Evolutionary conservation across 1,140 invertebrate species (phyloP).

Genomic region (Calliphora vicina): DNA sequence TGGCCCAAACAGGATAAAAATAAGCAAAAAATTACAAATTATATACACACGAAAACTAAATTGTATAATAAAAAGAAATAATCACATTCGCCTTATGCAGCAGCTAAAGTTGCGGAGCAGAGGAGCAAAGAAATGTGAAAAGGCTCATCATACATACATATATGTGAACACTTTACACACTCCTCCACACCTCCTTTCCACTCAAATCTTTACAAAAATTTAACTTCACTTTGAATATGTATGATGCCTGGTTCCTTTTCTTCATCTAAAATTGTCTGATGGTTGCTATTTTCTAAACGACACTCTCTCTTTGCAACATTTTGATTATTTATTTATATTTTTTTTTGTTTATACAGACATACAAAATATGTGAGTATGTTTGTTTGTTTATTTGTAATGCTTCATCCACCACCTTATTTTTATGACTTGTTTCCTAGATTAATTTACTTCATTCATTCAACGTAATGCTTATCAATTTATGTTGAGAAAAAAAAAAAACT

Average conservation of each 20-base stretch:
- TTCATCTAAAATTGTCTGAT: neutral
- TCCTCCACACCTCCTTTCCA: too few species aligned
- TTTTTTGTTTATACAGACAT: too few species aligned
- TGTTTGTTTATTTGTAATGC: too few species aligned
- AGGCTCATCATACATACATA: neutral
- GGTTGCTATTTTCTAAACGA: neutral
- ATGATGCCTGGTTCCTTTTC: neutral
- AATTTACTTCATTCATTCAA: too few species aligned
- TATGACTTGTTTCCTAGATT: too few species aligned
- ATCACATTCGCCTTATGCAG: neutral
- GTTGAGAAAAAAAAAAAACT: neutral
- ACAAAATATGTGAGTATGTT: too few species aligned
- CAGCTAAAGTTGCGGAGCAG: neutral
- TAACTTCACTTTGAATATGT: neutral
- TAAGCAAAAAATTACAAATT: constrained; percentile 18
- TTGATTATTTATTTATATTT: too few species aligned
- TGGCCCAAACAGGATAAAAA: neutral
- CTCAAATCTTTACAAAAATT: neutral
- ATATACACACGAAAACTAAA: constrained; percentile 23
- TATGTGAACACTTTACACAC: neutral
- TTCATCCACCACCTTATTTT: too few species aligned
- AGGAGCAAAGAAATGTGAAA: neutral
- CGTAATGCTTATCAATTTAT: neutral
- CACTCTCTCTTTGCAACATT: neutral
- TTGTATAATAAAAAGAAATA: neutral